Evolutionary conservation across 2,113 vertebrate genomes (phyloP).

Genomic region (Aix galericulata): DNA sequence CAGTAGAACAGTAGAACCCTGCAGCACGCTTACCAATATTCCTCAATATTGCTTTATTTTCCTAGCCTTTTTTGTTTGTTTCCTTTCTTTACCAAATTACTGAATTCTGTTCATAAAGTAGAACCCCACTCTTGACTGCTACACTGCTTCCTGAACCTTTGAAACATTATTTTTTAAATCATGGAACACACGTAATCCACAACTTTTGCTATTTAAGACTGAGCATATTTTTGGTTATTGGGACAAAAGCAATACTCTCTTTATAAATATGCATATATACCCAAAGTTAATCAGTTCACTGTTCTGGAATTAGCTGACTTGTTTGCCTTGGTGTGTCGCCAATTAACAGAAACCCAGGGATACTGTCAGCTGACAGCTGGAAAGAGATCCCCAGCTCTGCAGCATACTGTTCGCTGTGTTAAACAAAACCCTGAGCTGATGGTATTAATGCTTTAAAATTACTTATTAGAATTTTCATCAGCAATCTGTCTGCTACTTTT

Average conservation of each 20-base stretch:
- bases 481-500: constrained; percentile 11
- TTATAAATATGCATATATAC: constrained; percentile 52
- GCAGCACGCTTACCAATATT: not conserved
- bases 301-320: constrained; percentile 66
- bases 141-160: not conserved
- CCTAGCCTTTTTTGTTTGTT: not conserved
- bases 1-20: not conserved
- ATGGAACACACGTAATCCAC: not conserved
- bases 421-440: constrained; percentile 50
- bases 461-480: constrained; percentile 51
- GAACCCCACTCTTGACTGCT: not conserved
- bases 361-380: constrained; percentile 62
- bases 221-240: not conserved
- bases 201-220: not conserved
- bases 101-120: not conserved
- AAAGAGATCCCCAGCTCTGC: constrained; percentile 45
- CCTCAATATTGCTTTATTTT: not conserved
- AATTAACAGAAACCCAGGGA: constrained; percentile 60
- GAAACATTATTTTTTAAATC: not conserved
- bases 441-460: constrained; percentile 39
- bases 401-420: constrained; percentile 24
- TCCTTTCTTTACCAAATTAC: not conserved
- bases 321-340: constrained; percentile 43
- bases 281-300: constrained; percentile 38
- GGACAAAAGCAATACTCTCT: not conserved